A percentile compares a stretch with the other conserved stretches of the same genome.
These are phyloP conservation scores for Ormia ochracea DNA, from an alignment of 2,888 invertebrate species.

Conservation along the genomic window DNA sequence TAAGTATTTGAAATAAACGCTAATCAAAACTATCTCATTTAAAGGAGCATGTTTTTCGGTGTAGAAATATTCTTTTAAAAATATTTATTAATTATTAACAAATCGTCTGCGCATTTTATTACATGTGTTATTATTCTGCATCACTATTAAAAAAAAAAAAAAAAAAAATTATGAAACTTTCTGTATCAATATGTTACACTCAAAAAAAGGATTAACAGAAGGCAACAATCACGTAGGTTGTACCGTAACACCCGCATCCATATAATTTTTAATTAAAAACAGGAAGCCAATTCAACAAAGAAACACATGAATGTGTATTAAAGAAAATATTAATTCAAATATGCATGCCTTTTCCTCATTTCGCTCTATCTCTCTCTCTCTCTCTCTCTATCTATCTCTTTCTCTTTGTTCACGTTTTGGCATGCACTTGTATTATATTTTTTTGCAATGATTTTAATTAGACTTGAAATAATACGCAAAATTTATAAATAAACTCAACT, in stretches of 20 bases:
- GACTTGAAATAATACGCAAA: not conserved
- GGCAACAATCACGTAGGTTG: conserved; percentile 66
- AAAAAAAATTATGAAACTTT: not conserved
- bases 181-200: not conserved
- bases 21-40: too few species aligned
- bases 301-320: not conserved
- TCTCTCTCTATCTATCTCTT: too few species aligned
- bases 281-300: not conserved
- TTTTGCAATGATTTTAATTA: conserved; percentile 23
- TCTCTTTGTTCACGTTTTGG: not conserved
- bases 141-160: not conserved
- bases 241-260: conserved; percentile 58
- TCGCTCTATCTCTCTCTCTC: too few species aligned
- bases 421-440: conserved; percentile 6
- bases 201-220: conserved; percentile 30
- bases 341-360: conserved; percentile 33
- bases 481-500: conserved; percentile 2
- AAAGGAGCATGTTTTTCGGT: too few species aligned
- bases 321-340: not conserved
- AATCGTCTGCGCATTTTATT: conserved; percentile 34
- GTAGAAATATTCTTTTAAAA: too few species aligned
- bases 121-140: conserved; percentile 40
- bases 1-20: too few species aligned
- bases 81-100: not conserved
- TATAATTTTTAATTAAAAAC: conserved; percentile 37